These are phyloP conservation scores for Trididemnum nubilum DNA, from an alignment of 23 tunicate species.

Conservation along the genomic window DNA sequence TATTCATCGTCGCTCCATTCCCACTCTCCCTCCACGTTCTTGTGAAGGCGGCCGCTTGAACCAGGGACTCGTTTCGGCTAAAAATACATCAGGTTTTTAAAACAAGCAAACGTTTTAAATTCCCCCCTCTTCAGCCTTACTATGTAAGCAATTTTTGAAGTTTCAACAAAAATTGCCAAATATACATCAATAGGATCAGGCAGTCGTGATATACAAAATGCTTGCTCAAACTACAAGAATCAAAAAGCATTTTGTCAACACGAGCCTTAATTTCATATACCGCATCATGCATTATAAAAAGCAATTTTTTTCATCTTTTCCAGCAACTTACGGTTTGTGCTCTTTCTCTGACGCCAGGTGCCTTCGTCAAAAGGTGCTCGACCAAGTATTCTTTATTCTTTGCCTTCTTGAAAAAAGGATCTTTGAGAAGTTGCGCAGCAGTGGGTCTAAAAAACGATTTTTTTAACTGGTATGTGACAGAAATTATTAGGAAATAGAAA, in stretches of 20 bases:
- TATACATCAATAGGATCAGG: too few species aligned
- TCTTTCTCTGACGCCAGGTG: conserved; percentile 69
- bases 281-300: too few species aligned
- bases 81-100: neutral
- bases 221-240: too few species aligned
- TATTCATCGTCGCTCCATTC: conserved; percentile 98
- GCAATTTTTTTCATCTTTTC: too few species aligned
- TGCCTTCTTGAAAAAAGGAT: conserved; percentile 89
- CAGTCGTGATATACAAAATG: too few species aligned
- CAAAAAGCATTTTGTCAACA: too few species aligned
- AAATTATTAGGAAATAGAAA: too few species aligned
- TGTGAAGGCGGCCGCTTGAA: conserved; percentile 86
- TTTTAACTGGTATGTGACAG: neutral
- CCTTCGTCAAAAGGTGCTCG: conserved; percentile 51
- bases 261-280: too few species aligned
- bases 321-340: conserved; percentile 60
- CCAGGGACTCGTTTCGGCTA: conserved; percentile 97
- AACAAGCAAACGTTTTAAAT: neutral
- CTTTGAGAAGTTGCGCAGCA: conserved; percentile 89
- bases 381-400: conserved; percentile 67
- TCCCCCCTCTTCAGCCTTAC: neutral
- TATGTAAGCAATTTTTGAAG: neutral
- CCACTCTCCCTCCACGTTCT: conserved; percentile 83
- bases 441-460: conserved; percentile 86
- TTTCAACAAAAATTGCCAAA: neutral